Evolutionary conservation across 2,888 invertebrate species (phyloP).

Genomic region (Ophion ventricosus): DNA sequence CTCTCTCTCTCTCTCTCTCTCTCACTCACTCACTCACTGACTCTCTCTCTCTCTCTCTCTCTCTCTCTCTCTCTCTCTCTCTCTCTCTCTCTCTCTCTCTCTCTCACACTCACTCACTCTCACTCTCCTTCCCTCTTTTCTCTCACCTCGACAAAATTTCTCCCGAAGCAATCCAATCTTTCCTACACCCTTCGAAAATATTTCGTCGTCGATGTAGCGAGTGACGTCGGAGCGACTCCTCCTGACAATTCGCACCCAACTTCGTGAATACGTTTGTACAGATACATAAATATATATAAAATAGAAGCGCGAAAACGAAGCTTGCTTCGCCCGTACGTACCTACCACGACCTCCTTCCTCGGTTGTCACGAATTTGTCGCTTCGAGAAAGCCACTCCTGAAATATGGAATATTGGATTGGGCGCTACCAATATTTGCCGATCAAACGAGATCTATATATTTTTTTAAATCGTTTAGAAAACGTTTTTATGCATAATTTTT

Average conservation of each 20-base stretch:
- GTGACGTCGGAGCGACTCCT: slow-evolving; percentile 30
- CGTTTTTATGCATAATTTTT: not conserved
- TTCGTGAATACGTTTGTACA: slow-evolving; percentile 16
- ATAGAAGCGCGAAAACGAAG: not conserved
- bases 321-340: not conserved
- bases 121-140: not conserved
- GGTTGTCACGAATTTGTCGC: slow-evolving; percentile 37
- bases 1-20: not conserved
- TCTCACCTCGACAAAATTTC: slow-evolving; percentile 22
- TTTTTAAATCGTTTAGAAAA: not conserved
- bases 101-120: too few species aligned
- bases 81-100: not conserved
- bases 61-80: not conserved
- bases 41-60: not conserved
- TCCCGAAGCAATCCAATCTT: slow-evolving; percentile 55
- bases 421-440: not conserved
- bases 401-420: slow-evolving; percentile 21
- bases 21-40: not conserved
- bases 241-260: slow-evolving; percentile 45
- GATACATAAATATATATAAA: slow-evolving; percentile 22
- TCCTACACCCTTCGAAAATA: slow-evolving; percentile 43
- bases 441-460: not conserved
- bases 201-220: slow-evolving; percentile 46
- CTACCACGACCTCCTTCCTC: slow-evolving; percentile 8
- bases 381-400: slow-evolving; percentile 24